Conservation (phyloP, 2,888 invertebrate genomes). For the Emmelina monodactyla region DNA sequence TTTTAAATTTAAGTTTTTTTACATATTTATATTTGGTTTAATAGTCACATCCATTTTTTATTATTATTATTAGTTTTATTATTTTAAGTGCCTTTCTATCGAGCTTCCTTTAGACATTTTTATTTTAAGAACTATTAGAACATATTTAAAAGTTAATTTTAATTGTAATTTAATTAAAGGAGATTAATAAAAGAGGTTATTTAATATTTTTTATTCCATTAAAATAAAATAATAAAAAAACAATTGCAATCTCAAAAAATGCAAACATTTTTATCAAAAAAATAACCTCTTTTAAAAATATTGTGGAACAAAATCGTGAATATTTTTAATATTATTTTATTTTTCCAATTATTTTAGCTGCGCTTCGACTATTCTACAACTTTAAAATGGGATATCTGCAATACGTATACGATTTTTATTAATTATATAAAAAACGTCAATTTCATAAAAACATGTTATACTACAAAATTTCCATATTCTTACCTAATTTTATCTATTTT, state of each 20-base stretch:
- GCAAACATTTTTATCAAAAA: too few relatives aligned
- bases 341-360: constrained; percentile 35
- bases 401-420: too few relatives aligned
- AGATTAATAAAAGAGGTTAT: too few relatives aligned
- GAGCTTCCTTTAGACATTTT: constrained; percentile 12
- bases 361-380: constrained; percentile 47
- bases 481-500: too few relatives aligned
- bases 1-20: constrained; percentile 18
- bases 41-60: constrained; percentile 50
- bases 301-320: too few relatives aligned
- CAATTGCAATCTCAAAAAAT: too few relatives aligned
- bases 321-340: constrained; percentile 11
- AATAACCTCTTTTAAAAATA: too few relatives aligned
- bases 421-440: too few relatives aligned
- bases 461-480: too few relatives aligned
- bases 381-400: constrained; percentile 35
- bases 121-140: constrained; percentile 1
- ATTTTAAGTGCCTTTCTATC: constrained; percentile 8
- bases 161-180: background rate
- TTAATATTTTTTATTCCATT: too few relatives aligned
- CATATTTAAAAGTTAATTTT: background rate
- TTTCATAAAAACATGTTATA: too few relatives aligned
- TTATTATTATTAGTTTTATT: constrained; percentile 16
- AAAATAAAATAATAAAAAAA: too few relatives aligned
- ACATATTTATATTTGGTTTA: constrained; percentile 17